phyloP scores from a whole-genome alignment of 2,888 invertebrate species.

The Alentia gelatinosa region DNA sequence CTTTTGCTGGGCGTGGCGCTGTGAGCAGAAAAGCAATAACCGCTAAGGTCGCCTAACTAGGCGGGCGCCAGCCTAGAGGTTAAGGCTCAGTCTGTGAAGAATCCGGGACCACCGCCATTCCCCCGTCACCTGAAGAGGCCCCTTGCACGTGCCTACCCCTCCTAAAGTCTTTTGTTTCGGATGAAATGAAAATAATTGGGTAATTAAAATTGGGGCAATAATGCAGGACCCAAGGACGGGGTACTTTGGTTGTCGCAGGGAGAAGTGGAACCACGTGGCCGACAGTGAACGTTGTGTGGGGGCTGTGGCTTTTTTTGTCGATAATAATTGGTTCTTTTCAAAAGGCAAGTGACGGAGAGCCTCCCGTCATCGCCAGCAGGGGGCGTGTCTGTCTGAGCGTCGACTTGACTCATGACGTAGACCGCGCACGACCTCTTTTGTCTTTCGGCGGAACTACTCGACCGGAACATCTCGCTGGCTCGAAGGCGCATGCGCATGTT shows the following conservation, averaged over 20 bases:
- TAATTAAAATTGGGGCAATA: background rate
- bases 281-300: background rate
- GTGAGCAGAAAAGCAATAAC: slow-evolving; percentile 21
- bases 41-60: background rate
- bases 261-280: background rate
- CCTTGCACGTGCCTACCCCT: background rate
- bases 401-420: background rate
- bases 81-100: background rate
- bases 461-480: background rate
- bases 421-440: background rate
- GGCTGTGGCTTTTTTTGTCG: background rate
- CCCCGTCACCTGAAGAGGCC: background rate
- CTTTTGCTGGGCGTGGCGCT: background rate
- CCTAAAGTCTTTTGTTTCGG: slow-evolving; percentile 40
- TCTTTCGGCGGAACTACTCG: background rate
- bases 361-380: background rate
- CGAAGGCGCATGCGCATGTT: slow-evolving; percentile 5
- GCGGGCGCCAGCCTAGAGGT: background rate
- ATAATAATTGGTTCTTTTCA: background rate
- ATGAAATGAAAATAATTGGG: slow-evolving; percentile 40
- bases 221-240: background rate
- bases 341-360: background rate
- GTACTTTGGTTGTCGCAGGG: background rate
- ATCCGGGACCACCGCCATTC: background rate
- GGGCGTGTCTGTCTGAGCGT: background rate